Evolutionary conservation across 2,113 vertebrate species (phyloP), one percentile per base, ranked within the genome.

Genomic region (Rhodinocichla rosea): DNA sequence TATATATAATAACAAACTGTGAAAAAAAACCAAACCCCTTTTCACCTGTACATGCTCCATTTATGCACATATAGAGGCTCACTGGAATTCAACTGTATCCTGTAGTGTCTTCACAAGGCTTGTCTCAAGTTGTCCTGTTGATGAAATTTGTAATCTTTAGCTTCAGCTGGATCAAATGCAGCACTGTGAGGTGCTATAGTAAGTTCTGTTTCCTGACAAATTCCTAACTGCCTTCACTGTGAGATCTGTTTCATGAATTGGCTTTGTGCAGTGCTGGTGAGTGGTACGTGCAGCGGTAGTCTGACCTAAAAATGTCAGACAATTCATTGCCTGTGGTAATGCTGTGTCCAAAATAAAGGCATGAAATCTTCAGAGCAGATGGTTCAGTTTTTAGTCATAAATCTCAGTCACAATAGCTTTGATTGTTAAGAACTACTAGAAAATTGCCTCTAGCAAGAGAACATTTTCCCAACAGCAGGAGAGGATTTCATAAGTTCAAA

Each of bases 211-310:
- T 87, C n/a, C 55, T 77, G 32, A 16, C 13, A 69, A 59, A 52
- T 53, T 47, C 15, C 0, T 79, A 35, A 6, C 32, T 64, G 40
- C 16, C 44, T 88, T 56, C 13, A 20, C 37, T 24, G 8, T 21
- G 32, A 62, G 45, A 57, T 69, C 19, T 56, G 13, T 40, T 80
- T 69, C 20, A 55, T 44, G 26, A 71, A 35, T 13, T 52, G 10
- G 24, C n/a, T 27, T 10, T 37, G 3, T 65, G 17, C 14, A 24
- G 0, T 44, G 53, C 57, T 71, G 26, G 13, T 70, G 57, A 75
- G 49, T 47, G 32, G 16, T 12, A 11, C 15, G 28, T 75, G 39
- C 49, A 60, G n/a, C 0, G 0, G 24, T 5, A 45, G 11, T n/a
- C 78, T 87, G 63, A 89, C 86, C 81, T 91, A 37, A n/a, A 93